Evolutionary conservation across 2,113 vertebrate genomes (phyloP).

Genomic region (Prolemur simus): DNA sequence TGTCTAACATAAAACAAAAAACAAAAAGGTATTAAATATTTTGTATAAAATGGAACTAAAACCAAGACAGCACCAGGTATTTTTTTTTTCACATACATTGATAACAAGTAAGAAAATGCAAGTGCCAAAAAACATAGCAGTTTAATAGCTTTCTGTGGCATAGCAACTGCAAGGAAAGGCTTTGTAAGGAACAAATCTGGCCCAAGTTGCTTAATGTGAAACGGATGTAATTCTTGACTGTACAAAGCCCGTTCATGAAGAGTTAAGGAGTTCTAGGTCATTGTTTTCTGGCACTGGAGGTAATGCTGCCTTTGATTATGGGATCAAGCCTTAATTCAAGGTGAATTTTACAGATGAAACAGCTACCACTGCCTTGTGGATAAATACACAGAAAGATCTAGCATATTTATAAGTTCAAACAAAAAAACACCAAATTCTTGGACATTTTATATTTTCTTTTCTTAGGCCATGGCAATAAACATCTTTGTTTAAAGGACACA

Average conservation of each 20-base stretch:
- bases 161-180: neutral
- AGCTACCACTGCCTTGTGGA: neutral
- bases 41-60: slow-evolving; percentile 35
- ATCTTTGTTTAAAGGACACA: slow-evolving; percentile 29
- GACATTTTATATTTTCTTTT: slow-evolving; percentile 28
- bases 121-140: slow-evolving; percentile 25
- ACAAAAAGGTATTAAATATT: slow-evolving; percentile 1
- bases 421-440: slow-evolving; percentile 14
- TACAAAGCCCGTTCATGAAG: slow-evolving; percentile 43
- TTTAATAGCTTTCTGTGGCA: slow-evolving; percentile 46
- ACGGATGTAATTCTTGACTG: neutral
- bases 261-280: slow-evolving; percentile 45
- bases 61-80: neutral
- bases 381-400: slow-evolving; percentile 13
- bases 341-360: slow-evolving; percentile 38
- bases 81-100: slow-evolving; percentile 24
- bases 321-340: slow-evolving; percentile 29
- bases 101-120: slow-evolving; percentile 51
- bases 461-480: neutral
- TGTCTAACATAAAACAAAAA: slow-evolving; percentile 23
- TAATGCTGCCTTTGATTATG: neutral
- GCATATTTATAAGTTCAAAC: slow-evolving; percentile 7
- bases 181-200: neutral
- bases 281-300: slow-evolving; percentile 45
- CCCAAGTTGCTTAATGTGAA: slow-evolving; percentile 26